Evolutionary conservation across 2,888 invertebrate species (phyloP).

Genomic region (Lagria hirta): DNA sequence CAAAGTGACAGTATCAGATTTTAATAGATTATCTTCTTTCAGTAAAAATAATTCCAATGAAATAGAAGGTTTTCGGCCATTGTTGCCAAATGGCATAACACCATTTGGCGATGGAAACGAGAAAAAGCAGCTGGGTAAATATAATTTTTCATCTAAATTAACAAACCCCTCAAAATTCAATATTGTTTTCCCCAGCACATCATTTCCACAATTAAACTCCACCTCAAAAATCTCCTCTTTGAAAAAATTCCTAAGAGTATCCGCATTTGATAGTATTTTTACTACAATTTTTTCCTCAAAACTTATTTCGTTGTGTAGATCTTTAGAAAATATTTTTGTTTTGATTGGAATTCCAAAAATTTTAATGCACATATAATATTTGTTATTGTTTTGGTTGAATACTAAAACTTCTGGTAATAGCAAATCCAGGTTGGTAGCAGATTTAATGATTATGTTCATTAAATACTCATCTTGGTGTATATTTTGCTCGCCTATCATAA

Average conservation of each 20-base stretch:
- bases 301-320: slow-evolving; percentile 42
- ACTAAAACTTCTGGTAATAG: slow-evolving; percentile 51
- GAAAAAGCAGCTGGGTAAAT: slow-evolving; percentile 34
- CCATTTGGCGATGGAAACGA: slow-evolving; percentile 41
- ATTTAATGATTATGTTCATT: slow-evolving; percentile 60
- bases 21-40: background rate
- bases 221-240: slow-evolving; percentile 41
- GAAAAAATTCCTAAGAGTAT: slow-evolving; percentile 44
- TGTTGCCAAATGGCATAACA: slow-evolving; percentile 36
- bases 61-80: slow-evolving; percentile 41
- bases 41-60: slow-evolving; percentile 36
- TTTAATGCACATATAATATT: slow-evolving; percentile 45
- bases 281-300: slow-evolving; percentile 51
- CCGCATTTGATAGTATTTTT: slow-evolving; percentile 38
- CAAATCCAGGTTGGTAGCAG: slow-evolving; percentile 60
- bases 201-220: slow-evolving; percentile 42
- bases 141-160: slow-evolving; percentile 18
- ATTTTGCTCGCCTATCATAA: slow-evolving; percentile 56
- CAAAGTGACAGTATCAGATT: background rate
- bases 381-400: slow-evolving; percentile 42
- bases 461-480: slow-evolving; percentile 53
- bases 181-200: slow-evolving; percentile 44
- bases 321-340: slow-evolving; percentile 47
- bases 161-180: slow-evolving; percentile 38
- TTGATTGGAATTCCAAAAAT: slow-evolving; percentile 49